A percentile compares a stretch with the other conserved stretches of the same genome.
These are phyloP conservation scores for Fragum whitleyi DNA, from an alignment of 2,888 invertebrate genomes.

Conservation along the genomic window DNA sequence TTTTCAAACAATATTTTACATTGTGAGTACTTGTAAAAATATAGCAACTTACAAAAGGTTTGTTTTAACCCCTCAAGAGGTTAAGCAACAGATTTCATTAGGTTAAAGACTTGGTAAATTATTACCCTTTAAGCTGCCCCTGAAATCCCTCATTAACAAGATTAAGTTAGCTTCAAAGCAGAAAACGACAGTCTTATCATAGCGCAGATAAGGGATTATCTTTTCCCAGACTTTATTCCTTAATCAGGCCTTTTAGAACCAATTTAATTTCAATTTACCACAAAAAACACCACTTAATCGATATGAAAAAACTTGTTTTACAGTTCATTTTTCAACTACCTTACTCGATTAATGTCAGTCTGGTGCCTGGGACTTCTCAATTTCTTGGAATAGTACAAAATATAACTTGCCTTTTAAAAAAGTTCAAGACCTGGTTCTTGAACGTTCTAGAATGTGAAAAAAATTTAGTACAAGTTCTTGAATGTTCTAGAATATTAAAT, in stretches of 20 bases:
- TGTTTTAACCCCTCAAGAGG: too few species aligned
- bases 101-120: too few species aligned
- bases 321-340: constrained; percentile 24
- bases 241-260: constrained; percentile 31
- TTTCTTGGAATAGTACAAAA: constrained; percentile 1
- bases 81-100: too few species aligned
- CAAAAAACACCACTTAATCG: constrained; percentile 25
- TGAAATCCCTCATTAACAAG: constrained; percentile 28
- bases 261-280: constrained; percentile 43
- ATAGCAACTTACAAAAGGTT: too few species aligned
- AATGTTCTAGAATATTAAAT: too few species aligned
- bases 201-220: constrained; percentile 20
- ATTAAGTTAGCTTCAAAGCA: constrained; percentile 26
- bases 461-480: too few species aligned
- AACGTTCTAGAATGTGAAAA: too few species aligned
- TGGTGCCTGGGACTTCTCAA: not conserved
- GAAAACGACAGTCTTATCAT: constrained; percentile 11
- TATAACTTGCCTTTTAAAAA: too few species aligned
- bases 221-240: constrained; percentile 23
- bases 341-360: constrained; percentile 19
- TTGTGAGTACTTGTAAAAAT: too few species aligned
- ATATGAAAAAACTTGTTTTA: constrained; percentile 26
- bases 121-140: constrained; percentile 11
- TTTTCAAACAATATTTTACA: too few species aligned
- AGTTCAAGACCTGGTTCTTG: too few species aligned